A percentile compares a stretch with the other conserved stretches of the same genome.
These are phyloP conservation scores for Balaeniceps rex DNA, from an alignment of 2,113 vertebrate genomes.

Conservation along the genomic window DNA sequence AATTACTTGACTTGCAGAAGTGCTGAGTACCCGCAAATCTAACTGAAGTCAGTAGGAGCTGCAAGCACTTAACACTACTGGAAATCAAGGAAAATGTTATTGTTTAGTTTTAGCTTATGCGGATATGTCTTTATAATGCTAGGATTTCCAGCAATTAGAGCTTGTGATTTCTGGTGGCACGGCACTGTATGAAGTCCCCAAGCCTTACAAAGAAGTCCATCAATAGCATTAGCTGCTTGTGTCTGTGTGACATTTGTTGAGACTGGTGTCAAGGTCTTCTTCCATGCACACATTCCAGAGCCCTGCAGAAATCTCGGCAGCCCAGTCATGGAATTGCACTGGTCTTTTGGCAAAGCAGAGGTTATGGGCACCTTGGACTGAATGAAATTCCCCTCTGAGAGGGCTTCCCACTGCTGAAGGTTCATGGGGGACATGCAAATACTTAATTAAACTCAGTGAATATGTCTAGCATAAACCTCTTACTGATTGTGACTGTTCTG, in stretches of 20 bases:
- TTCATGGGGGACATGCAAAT: neutral
- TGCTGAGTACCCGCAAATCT: neutral
- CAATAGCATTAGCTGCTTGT: neutral
- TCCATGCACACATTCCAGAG: neutral
- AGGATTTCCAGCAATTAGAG: neutral
- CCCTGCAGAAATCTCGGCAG: neutral
- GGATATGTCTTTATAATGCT: neutral
- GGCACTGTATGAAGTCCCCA: neutral
- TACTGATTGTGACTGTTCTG: neutral
- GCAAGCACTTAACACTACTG: neutral
- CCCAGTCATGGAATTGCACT: neutral
- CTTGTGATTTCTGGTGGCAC: neutral
- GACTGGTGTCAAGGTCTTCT: neutral
- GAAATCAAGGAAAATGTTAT: neutral
- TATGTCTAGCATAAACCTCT: neutral
- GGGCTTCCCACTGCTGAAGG: neutral
- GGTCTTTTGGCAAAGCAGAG: neutral
- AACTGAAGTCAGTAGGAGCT: neutral
- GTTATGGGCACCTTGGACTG: neutral
- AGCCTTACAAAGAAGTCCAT: neutral
- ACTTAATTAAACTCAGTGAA: neutral
- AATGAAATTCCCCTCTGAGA: neutral
- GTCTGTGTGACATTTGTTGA: neutral
- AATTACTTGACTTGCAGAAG: neutral
- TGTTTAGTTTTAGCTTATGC: neutral